A percentile compares a stretch with the other conserved stretches of the same genome.
These are phyloP conservation scores for Eucidaris tribuloides DNA, from an alignment of 35 echinoderm and acorn worm genomes.

Conservation along the genomic window DNA sequence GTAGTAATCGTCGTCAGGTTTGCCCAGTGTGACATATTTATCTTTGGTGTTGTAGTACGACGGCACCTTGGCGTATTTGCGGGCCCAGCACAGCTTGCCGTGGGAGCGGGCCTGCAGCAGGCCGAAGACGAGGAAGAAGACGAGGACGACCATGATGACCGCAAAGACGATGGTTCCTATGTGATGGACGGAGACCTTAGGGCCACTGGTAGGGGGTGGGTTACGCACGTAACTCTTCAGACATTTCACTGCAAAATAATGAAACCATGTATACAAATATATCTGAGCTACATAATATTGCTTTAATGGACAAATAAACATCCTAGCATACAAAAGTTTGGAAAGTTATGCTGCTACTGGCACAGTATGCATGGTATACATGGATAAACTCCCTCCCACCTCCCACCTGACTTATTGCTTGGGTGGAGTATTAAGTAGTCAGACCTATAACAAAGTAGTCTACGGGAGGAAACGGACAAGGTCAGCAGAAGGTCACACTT, in stretches of 20 bases:
- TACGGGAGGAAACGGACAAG: too few relatives aligned
- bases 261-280: too few relatives aligned
- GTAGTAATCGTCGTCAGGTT: conserved; percentile 17
- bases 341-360: too few relatives aligned
- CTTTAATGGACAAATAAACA: too few relatives aligned
- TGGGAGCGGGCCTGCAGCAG: conserved; percentile 8
- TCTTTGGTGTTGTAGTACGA: neutral
- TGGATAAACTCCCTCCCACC: too few relatives aligned
- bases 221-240: neutral
- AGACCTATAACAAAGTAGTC: too few relatives aligned
- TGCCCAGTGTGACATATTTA: conserved; percentile 9
- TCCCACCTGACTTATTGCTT: too few relatives aligned
- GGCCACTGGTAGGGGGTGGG: neutral
- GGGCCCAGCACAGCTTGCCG: conserved; percentile 19
- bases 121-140: conserved; percentile 9
- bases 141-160: neutral
- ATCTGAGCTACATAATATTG: too few relatives aligned
- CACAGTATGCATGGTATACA: too few relatives aligned
- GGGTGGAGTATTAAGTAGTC: too few relatives aligned
- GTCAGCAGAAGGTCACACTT: too few relatives aligned
- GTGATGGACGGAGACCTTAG: neutral
- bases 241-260: conserved; percentile 12
- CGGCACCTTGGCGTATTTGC: conserved; percentile 4
- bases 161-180: conserved; percentile 9
- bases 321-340: too few relatives aligned